Evolutionary conservation across 2,888 invertebrate species (phyloP).

Genomic region (Platycheirus albimanus): DNA sequence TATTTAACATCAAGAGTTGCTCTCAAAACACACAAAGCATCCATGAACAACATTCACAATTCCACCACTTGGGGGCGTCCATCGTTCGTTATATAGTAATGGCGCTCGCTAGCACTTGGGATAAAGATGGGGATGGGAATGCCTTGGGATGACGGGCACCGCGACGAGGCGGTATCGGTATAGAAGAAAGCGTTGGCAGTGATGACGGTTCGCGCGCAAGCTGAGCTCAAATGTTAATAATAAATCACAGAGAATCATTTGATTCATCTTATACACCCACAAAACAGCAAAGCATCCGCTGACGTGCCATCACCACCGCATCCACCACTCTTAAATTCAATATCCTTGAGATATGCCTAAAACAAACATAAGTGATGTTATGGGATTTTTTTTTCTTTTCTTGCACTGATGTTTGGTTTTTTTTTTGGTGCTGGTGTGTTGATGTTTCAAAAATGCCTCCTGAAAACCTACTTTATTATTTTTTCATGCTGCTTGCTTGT

Average conservation of each 20-base stretch:
- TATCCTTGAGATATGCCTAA: constrained; percentile 26
- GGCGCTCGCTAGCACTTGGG: too few species aligned
- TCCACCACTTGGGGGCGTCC: not conserved
- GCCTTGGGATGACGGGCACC: too few species aligned
- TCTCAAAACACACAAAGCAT: not conserved
- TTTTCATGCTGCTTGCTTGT: too few species aligned
- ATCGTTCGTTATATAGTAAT: too few species aligned
- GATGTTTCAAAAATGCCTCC: not conserved
- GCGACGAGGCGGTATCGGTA: too few species aligned
- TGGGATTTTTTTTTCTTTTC: not conserved
- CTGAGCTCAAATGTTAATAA: constrained; percentile 44
- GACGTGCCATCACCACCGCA: not conserved
- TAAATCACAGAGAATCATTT: constrained; percentile 49
- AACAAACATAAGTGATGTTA: constrained; percentile 5
- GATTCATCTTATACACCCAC: constrained; percentile 28
- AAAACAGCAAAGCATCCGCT: constrained; percentile 4
- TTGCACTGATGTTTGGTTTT: not conserved
- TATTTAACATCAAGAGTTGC: constrained; percentile 34
- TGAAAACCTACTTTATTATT: too few species aligned
- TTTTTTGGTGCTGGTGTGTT: not conserved
- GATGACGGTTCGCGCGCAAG: constrained; percentile 26
- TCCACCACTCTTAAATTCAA: constrained; percentile 5
- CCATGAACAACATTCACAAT: not conserved
- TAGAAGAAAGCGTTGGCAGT: not conserved
- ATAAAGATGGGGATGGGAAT: too few species aligned